Evolutionary conservation across 1,140 invertebrate species (phyloP).

Genomic region (Brachionus koreanus): DNA sequence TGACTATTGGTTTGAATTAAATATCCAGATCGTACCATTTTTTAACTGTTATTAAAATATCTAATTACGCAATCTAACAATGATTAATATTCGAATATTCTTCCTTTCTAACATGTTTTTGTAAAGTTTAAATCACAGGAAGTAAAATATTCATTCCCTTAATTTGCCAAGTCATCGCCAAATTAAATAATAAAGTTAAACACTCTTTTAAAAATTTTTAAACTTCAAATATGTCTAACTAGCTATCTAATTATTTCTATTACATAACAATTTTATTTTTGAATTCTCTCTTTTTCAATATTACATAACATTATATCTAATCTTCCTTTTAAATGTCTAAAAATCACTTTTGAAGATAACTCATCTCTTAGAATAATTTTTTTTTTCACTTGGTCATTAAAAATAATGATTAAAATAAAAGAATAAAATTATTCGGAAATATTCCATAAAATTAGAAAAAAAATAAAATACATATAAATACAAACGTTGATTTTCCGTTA

Average conservation of each 20-base stretch:
- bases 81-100: not conserved
- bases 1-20: not conserved
- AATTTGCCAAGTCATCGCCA: not conserved
- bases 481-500: too few species aligned
- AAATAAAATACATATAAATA: too few species aligned
- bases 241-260: not conserved
- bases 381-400: not conserved
- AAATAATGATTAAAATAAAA: not conserved
- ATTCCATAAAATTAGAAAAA: too few species aligned
- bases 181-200: not conserved
- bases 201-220: not conserved
- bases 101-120: not conserved
- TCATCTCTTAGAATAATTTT: not conserved
- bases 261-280: not conserved
- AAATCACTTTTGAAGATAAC: not conserved
- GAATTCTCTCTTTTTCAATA: not conserved
- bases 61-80: not conserved
- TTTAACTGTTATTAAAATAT: not conserved
- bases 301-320: not conserved
- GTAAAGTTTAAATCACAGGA: not conserved
- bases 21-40: not conserved
- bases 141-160: not conserved
- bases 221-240: not conserved
- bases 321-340: not conserved
- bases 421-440: too few species aligned